Evolutionary conservation across 2,113 vertebrate species (phyloP).

Genomic region (Vicugna pacos): DNA sequence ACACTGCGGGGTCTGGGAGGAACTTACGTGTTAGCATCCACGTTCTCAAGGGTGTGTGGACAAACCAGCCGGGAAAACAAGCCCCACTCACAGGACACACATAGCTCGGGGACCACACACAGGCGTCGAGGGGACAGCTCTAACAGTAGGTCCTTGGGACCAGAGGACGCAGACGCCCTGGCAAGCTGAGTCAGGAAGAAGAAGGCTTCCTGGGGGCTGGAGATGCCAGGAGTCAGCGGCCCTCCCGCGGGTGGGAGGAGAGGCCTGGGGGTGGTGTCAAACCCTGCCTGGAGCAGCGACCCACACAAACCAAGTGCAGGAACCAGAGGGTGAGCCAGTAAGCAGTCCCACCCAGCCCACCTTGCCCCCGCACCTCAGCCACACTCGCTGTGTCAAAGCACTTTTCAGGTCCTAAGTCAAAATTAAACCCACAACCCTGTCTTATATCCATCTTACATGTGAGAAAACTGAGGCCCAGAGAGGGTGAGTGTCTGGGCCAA

Average conservation of each 20-base stretch:
- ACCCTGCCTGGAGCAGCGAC: no score
- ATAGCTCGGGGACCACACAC: neutral
- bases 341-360: no score
- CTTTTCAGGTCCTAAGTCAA: neutral
- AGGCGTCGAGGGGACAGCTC: neutral
- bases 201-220: neutral
- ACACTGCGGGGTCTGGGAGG: no score
- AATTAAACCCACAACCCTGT: neutral
- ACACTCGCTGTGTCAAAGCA: rapidly evolving
- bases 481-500: neutral
- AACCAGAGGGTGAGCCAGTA: neutral
- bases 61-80: neutral
- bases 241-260: neutral
- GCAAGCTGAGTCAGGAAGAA: no score
- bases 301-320: neutral
- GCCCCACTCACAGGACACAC: rapidly evolving
- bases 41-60: neutral
- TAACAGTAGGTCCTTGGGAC: no score
- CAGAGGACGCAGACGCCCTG: neutral
- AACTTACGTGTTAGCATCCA: neutral
- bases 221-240: no score
- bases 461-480: neutral
- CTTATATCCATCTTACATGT: neutral
- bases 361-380: no score
- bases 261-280: neutral